A percentile compares a stretch with the other conserved stretches of the same genome.
These are phyloP conservation scores for Hirudinaria manillensis DNA, from an alignment of 2,888 invertebrate genomes.

Conservation along the genomic window DNA sequence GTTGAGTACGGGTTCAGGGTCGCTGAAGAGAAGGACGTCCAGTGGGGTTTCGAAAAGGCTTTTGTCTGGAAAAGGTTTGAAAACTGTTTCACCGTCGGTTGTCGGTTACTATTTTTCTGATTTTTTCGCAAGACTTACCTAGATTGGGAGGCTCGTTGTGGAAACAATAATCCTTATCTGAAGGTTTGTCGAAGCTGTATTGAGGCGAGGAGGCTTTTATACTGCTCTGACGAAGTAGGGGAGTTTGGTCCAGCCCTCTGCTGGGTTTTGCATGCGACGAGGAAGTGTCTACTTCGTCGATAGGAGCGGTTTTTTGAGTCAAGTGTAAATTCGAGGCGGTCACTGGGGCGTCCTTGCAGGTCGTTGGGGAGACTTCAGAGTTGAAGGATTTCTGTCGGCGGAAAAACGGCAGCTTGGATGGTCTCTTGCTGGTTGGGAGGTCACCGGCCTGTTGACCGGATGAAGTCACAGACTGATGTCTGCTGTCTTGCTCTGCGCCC, in stretches of 20 bases:
- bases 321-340: not conserved
- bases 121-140: not conserved
- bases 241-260: too few species aligned
- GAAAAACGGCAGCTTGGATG: conserved; percentile 19
- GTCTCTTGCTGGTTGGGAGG: not conserved
- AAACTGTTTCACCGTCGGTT: not conserved
- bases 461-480: not conserved
- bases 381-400: conserved; percentile 12
- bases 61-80: conserved; percentile 13
- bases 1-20: conserved; percentile 58
- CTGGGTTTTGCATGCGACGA: not conserved
- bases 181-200: not conserved
- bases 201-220: not conserved
- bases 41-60: conserved; percentile 43
- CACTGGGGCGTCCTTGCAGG: not conserved
- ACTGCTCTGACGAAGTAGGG: too few species aligned
- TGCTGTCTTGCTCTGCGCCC: not conserved
- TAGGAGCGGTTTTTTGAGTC: not conserved
- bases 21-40: conserved; percentile 49
- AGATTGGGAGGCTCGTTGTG: not conserved
- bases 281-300: not conserved
- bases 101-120: too few species aligned
- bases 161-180: not conserved
- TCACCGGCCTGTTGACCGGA: not conserved
- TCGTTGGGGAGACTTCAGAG: not conserved